These are phyloP conservation scores for Pararge aegeria DNA, from an alignment of 1,140 invertebrate genomes.

Conservation along the genomic window DNA sequence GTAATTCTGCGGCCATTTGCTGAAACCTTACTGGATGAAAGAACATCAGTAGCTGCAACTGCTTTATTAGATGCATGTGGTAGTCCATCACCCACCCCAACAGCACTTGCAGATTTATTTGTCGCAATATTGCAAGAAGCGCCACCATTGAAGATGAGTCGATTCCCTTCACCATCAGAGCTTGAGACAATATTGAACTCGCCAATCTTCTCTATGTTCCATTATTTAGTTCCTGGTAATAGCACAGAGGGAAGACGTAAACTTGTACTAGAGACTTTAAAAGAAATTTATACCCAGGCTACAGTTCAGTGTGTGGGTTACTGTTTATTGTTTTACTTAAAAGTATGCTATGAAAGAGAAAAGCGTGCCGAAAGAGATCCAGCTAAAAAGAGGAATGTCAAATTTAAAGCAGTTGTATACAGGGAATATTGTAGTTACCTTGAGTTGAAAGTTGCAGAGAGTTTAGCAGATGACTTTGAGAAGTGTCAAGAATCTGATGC, in stretches of 20 bases:
- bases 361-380: conserved; percentile 61
- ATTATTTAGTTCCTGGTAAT: conserved; percentile 53
- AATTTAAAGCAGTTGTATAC: conserved; percentile 91
- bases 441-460: conserved; percentile 89
- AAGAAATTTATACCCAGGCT: conserved; percentile 85
- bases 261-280: conserved; percentile 85
- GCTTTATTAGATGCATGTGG: conserved; percentile 80
- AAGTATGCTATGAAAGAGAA: conserved; percentile 70
- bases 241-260: conserved; percentile 90
- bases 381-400: conserved; percentile 82
- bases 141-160: conserved; percentile 52
- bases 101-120: conserved; percentile 69
- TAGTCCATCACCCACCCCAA: conserved; percentile 76
- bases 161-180: conserved; percentile 56
- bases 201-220: conserved; percentile 70
- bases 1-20: conserved; percentile 83
- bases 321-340: conserved; percentile 86
- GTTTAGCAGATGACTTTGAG: conserved; percentile 89
- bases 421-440: conserved; percentile 91
- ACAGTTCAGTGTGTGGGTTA: conserved; percentile 89
- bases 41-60: conserved; percentile 75
- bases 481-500: conserved; percentile 94
- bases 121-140: conserved; percentile 64
- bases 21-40: conserved; percentile 81
- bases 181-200: conserved; percentile 57